These are phyloP conservation scores for Alitta virens DNA, from an alignment of 2,888 invertebrate species.

Conservation along the genomic window DNA sequence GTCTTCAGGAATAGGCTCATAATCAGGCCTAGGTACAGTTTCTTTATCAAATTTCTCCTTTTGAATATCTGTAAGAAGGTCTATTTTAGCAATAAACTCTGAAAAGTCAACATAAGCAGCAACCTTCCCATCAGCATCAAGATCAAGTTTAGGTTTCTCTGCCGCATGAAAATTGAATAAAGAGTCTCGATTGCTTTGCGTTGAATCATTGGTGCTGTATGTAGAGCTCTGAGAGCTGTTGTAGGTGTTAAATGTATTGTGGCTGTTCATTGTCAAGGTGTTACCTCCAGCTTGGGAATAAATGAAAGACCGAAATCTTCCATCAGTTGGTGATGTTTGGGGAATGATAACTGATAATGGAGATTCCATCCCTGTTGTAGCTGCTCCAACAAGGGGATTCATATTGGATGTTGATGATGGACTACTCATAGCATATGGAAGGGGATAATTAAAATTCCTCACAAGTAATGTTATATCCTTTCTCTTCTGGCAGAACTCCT, in stretches of 20 bases:
- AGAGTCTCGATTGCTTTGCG: slow-evolving; percentile 46
- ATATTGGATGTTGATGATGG: slow-evolving; percentile 36
- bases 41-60: slow-evolving; percentile 41
- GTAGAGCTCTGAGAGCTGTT: slow-evolving; percentile 28
- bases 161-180: slow-evolving; percentile 17
- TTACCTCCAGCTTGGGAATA: slow-evolving; percentile 15
- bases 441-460: slow-evolving; percentile 79
- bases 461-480: slow-evolving; percentile 84
- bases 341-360: slow-evolving; percentile 28
- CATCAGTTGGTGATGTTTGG: slow-evolving; percentile 16
- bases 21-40: slow-evolving; percentile 44
- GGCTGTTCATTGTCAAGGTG: slow-evolving; percentile 7
- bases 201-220: slow-evolving; percentile 43
- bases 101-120: slow-evolving; percentile 82
- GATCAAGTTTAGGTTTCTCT: slow-evolving; percentile 32
- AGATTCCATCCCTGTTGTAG: not conserved
- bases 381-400: not conserved
- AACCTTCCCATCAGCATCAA: slow-evolving; percentile 70
- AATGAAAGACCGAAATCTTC: slow-evolving; percentile 6
- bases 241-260: not conserved
- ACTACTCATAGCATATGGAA: slow-evolving; percentile 65
- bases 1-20: slow-evolving; percentile 50
- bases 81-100: slow-evolving; percentile 61
- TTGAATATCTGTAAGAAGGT: slow-evolving; percentile 45
- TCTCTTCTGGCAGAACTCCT: slow-evolving; percentile 61